Conservation (phyloP, 2,113 vertebrate species). For the Silurus asotus region DNA sequence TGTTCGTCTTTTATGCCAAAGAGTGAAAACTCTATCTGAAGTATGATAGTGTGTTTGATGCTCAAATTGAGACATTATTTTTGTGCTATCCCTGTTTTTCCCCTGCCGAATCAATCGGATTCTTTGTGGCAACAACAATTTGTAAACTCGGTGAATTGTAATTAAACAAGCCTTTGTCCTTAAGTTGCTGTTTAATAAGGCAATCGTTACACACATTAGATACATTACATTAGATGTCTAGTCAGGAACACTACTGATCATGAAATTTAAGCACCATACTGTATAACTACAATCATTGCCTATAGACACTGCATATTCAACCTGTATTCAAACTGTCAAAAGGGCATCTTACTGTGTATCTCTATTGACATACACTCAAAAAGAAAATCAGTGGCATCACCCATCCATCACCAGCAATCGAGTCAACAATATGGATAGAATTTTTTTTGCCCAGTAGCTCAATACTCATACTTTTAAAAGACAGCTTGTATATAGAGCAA, state of each 20-base stretch:
- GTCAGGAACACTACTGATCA: background rate
- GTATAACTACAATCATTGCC: background rate
- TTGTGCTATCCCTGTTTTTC: conserved; percentile 18
- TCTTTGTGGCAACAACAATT: conserved; percentile 19
- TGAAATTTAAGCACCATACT: background rate
- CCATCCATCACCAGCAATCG: background rate
- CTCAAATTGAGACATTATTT: conserved; percentile 31
- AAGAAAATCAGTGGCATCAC: background rate
- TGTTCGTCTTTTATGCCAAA: conserved; percentile 37
- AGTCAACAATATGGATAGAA: background rate
- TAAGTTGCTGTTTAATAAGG: conserved; percentile 8
- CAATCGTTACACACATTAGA: background rate
- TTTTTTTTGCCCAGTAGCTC: background rate
- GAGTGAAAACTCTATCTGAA: conserved; percentile 23
- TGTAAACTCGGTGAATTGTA: conserved; percentile 19
- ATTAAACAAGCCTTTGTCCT: conserved; percentile 38
- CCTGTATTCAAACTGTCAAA: background rate
- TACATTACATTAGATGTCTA: too few relatives aligned
- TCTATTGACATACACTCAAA: background rate
- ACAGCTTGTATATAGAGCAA: background rate
- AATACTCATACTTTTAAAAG: background rate
- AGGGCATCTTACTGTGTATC: background rate
- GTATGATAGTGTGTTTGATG: conserved; percentile 41
- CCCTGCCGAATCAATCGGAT: conserved; percentile 19
- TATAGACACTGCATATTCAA: background rate